Evolutionary conservation across 2,113 vertebrate species (phyloP).

Genomic region (Serinus canaria): DNA sequence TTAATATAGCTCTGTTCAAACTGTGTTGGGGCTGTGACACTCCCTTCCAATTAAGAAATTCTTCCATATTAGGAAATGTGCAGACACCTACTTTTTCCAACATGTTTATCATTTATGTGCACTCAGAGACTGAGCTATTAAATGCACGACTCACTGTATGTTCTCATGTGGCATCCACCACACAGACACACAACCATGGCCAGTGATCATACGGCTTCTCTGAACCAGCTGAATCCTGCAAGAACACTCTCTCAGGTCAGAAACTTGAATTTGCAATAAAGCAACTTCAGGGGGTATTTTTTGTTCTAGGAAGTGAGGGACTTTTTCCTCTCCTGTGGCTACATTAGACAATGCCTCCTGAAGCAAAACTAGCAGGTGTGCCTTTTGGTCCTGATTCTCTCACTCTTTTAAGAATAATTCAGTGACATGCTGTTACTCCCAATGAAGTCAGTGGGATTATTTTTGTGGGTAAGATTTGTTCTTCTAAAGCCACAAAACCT

Average conservation of each 20-base stretch:
- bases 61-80: not conserved
- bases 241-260: not conserved
- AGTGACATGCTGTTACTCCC: not conserved
- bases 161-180: not conserved
- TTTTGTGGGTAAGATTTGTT: not conserved
- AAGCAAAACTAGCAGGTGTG: not conserved
- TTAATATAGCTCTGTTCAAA: not conserved
- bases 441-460: not conserved
- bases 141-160: rapidly evolving
- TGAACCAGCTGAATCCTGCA: not conserved
- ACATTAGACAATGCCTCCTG: not conserved
- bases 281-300: not conserved
- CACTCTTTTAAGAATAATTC: not conserved
- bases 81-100: not conserved
- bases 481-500: not conserved
- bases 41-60: not conserved
- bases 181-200: not conserved
- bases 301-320: not conserved
- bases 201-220: not conserved
- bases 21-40: not conserved
- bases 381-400: not conserved
- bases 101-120: rapidly evolving
- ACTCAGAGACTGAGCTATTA: not conserved
- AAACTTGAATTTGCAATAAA: not conserved
- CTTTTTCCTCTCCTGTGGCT: not conserved